Percentiles rank a stretch among this genome's conserved stretches.
Conservation (phyloP, 2,113 vertebrate genomes). For the Istiophorus platypterus region DNA sequence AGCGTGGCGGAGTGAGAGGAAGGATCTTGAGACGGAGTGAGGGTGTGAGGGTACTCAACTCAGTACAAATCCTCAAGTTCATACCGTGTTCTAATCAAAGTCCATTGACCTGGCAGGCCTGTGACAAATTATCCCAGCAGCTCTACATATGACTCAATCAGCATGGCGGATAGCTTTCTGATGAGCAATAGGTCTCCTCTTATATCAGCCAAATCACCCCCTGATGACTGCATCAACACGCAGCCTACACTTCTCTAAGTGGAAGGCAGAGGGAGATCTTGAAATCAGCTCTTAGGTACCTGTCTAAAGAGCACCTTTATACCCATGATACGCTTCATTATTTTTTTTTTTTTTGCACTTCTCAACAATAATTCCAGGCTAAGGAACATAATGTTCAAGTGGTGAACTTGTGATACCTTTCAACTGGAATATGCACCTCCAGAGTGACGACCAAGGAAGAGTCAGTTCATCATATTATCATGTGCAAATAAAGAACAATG, state of each 20-base stretch:
- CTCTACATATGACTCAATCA: conserved; percentile 81
- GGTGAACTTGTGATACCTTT: conserved; percentile 16
- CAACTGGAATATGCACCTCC: conserved; percentile 9
- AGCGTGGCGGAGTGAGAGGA: background rate
- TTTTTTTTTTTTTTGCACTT: background rate
- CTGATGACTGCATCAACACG: conserved; percentile 72
- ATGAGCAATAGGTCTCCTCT: conserved; percentile 73
- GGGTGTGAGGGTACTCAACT: conserved; percentile 57
- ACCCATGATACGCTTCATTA: conserved; percentile 27
- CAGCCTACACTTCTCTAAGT: conserved; percentile 54
- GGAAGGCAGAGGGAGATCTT: conserved; percentile 45
- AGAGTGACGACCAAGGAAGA: background rate
- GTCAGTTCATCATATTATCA: background rate
- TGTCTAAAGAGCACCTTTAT: conserved; percentile 62
- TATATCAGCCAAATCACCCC: conserved; percentile 71
- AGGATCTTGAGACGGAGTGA: conserved; percentile 47
- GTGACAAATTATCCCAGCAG: conserved; percentile 80
- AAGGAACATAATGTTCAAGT: background rate
- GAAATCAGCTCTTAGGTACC: conserved; percentile 62
- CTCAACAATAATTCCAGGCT: background rate
- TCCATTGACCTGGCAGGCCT: conserved; percentile 77
- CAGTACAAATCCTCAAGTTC: conserved; percentile 70
- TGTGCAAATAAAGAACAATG: background rate
- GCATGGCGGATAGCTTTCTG: conserved; percentile 73
- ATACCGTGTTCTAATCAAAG: conserved; percentile 75